Evolutionary conservation across 2,113 vertebrate genomes (phyloP), one percentile per base, ranked within the genome.

Genomic region (Turnix velox): DNA sequence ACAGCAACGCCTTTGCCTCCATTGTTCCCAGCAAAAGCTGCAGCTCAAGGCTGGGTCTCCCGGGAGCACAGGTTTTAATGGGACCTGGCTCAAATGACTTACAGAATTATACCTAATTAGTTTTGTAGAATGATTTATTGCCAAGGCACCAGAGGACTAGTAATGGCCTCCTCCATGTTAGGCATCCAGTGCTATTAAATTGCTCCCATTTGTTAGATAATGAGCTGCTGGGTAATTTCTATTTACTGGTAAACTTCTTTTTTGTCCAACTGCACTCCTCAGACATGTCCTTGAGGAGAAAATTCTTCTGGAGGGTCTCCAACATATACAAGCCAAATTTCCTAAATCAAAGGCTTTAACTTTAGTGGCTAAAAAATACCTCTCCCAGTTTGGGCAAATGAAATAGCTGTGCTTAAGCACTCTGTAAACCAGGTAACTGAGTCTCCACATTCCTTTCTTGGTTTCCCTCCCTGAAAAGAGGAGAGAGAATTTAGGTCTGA

Each of bases 61-160:
- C 87, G 95, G 97, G 97, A 95, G 82, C 69, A 80, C 69, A 74
- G 90, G 82, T 97, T 96, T 92, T 91, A 93, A 96, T 40, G 82
- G 94, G 88, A 97, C 49, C 89, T 90, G 84, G 93, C 92, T 89
- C 96, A 91, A 96, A 97, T 90, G 96, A 87, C 85, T 95, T 84
- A 88, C 74, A 96, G 96, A 96, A 97, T 97, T 97, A 96, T 35
- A 92, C 87, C 90, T 97, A 97, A 97, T 97, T 97, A 96, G 95
- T 87, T 96, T 76, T 93, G 92, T 30, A 88, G 61, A 92, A 96
- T 96, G 97, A 97, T 97, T 97, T 96, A 97, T 97, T 96, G 94
- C 66, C 90, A 73, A 92, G 76, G 94, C 73, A 87, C 85, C 61
- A 65, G 90, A 95, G 80, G 76, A 69, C 75, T 89, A 87, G 87